Conservation (phyloP, 64 coral and sea anemone genomes). For the Catalaphyllia jardinei region DNA sequence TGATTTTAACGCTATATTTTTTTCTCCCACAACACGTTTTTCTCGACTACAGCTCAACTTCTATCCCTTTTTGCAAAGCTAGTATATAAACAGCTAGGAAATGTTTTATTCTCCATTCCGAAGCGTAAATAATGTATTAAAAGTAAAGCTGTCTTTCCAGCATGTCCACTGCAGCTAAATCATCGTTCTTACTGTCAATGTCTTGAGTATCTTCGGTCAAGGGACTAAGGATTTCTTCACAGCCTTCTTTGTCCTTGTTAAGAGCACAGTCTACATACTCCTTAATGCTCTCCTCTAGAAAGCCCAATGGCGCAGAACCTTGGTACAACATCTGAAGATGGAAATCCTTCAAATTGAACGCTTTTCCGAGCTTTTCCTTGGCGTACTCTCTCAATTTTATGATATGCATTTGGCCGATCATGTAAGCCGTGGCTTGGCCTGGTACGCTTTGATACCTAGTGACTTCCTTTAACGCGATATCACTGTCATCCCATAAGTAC, state of each 20-base stretch:
- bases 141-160: slow-evolving; percentile 11
- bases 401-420: slow-evolving; percentile 61
- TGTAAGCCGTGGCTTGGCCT: slow-evolving; percentile 58
- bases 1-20: too few relatives aligned
- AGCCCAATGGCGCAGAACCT: slow-evolving; percentile 42
- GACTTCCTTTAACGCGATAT: slow-evolving; percentile 44
- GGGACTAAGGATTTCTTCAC: slow-evolving; percentile 38
- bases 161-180: neutral
- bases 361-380: slow-evolving; percentile 24
- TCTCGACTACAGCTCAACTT: too few relatives aligned
- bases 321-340: slow-evolving; percentile 48
- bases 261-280: slow-evolving; percentile 54
- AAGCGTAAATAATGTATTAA: neutral
- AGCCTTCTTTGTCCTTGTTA: slow-evolving; percentile 29
- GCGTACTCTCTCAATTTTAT: slow-evolving; percentile 48
- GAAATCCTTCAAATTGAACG: slow-evolving; percentile 64
- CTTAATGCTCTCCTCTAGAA: slow-evolving; percentile 43
- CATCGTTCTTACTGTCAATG: neutral
- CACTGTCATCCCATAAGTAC: slow-evolving; percentile 52
- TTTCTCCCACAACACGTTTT: too few relatives aligned
- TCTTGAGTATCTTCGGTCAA: neutral
- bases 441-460: slow-evolving; percentile 57
- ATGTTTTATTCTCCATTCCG: neutral
- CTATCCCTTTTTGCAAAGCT: too few relatives aligned
- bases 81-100: neutral